Percentiles rank a stretch among this genome's conserved stretches.
These are phyloP conservation scores for Sciurus niger DNA, from an alignment of 2,113 vertebrate genomes.

Conservation along the genomic window DNA sequence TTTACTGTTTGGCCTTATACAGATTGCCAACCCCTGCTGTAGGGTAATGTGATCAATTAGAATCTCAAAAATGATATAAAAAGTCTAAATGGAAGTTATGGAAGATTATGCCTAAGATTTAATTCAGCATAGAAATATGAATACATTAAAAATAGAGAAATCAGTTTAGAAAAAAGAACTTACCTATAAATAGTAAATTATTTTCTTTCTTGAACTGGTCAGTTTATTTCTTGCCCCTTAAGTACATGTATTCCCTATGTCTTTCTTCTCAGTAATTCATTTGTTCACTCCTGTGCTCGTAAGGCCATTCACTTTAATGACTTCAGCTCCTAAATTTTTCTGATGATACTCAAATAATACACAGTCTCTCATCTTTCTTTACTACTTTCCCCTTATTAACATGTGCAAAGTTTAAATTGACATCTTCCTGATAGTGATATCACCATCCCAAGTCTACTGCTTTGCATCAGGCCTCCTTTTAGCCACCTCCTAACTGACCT, in stretches of 20 bases:
- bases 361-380: conserved; percentile 22
- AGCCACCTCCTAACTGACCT: no score
- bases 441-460: not conserved
- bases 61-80: not conserved
- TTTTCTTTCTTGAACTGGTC: not conserved
- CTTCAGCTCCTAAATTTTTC: not conserved
- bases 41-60: not conserved
- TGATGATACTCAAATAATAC: not conserved
- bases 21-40: not conserved
- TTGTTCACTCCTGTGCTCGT: not conserved
- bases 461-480: not conserved
- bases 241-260: not conserved
- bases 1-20: not conserved
- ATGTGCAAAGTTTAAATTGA: not conserved
- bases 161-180: not conserved
- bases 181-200: not conserved
- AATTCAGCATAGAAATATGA: not conserved
- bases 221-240: not conserved
- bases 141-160: not conserved
- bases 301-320: not conserved
- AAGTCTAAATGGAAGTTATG: not conserved
- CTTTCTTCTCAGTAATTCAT: not conserved
- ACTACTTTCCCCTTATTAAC: not conserved
- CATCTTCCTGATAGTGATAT: not conserved
- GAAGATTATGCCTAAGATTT: not conserved